Evolutionary conservation across 2,888 invertebrate genomes (phyloP), one percentile per base, ranked within the genome.

Genomic region (Pocota personata): DNA sequence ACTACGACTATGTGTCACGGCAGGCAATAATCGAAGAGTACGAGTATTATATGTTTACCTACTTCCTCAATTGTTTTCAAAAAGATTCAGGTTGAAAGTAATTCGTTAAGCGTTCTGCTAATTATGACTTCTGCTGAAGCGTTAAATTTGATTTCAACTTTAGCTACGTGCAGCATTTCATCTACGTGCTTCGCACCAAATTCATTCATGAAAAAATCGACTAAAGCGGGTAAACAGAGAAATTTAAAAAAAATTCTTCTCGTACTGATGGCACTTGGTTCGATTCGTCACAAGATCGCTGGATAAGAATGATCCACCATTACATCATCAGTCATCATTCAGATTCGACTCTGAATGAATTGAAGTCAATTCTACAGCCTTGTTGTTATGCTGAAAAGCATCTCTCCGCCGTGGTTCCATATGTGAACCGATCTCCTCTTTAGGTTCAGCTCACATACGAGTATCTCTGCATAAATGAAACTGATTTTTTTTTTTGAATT

Each of bases 401-500:
- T 66, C 66, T 43, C 21, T 30, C 5, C 57, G 3, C 12, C 30
- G 10, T 50, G 24, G 21, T 37, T 35, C 50, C 60, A 62, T 52
- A 62, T 43, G 14, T 12, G 62, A 40, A 19, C 12, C 30, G 73
- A 62, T 40, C 73, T 40, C 55, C 62, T 8, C 24, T 69, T 55
- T 69, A 37, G 55, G 75, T 48, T 21, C 60, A 52, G 24, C 24
- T 24, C 24, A 24, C 32, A 52, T 8, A 32, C 7, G 0, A 6
- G 40, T 43, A 58, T 40, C 50, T 67, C 66, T 57, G 67, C 76
- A 75, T 66, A 73, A 73, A 79, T 79, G 71, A 78, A 71, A 48
- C 4, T 27, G n/a, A 50, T 75, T 40, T 58, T 43, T 73, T 35
- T 43, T 52, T 73, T 75, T 73, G 32, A 78, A 83, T 79, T 83